A percentile compares a stretch with the other conserved stretches of the same genome.
Conservation (phyloP, 2,797 vertebrate species). For the Spea hammondii region DNA sequence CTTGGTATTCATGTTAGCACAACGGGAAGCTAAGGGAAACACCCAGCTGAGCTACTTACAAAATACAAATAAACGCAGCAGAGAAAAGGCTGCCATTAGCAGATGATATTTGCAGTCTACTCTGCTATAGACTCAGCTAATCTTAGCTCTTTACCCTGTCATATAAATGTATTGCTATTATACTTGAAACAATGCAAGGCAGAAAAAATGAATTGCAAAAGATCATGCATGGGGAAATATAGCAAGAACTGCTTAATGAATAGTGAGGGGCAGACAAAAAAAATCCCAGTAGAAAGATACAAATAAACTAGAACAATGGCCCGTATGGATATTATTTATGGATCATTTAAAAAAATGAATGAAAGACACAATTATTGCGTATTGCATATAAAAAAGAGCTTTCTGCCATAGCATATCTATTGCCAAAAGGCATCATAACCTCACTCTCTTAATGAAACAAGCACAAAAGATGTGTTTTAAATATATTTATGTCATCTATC, state of each 20-base stretch:
- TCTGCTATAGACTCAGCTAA: slow-evolving; percentile 25
- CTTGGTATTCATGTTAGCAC: slow-evolving; percentile 16
- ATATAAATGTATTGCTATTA: slow-evolving; percentile 27
- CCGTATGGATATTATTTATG: background rate
- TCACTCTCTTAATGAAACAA: too few species aligned
- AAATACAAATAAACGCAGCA: slow-evolving; percentile 4
- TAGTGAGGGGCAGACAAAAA: background rate
- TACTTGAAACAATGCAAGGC: slow-evolving; percentile 1
- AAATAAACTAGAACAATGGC: background rate
- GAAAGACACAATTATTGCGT: background rate
- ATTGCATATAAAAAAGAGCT: too few species aligned
- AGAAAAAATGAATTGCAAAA: background rate
- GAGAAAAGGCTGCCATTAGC: slow-evolving; percentile 36
- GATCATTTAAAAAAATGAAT: background rate
- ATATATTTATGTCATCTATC: too few species aligned
- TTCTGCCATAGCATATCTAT: too few species aligned
- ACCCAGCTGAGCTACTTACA: slow-evolving; percentile 5
- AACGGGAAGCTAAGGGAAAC: slow-evolving; percentile 3
- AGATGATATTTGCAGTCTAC: slow-evolving; percentile 12
- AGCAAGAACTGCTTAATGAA: background rate
- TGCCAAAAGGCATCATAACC: too few species aligned
- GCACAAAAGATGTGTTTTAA: too few species aligned
- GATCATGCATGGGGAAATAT: background rate
- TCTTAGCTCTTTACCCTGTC: slow-evolving; percentile 16
- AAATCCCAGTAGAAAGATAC: background rate